Evolutionary conservation across 2,797 vertebrate species (phyloP).

Genomic region (Ctenopoma kingsleyae): DNA sequence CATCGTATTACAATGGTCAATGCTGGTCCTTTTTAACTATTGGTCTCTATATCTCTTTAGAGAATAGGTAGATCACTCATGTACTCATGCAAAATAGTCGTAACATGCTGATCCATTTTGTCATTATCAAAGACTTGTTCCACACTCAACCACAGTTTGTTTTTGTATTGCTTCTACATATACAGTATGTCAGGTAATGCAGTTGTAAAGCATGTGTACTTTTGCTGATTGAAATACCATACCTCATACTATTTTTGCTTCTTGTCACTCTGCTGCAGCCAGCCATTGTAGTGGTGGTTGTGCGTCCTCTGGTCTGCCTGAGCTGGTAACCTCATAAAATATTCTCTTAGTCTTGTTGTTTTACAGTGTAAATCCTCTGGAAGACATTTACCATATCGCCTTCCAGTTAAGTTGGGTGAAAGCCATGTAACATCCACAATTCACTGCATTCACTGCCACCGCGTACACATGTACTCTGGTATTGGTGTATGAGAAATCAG

Average conservation of each 20-base stretch:
- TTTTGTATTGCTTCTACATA: not conserved
- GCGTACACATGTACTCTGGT: not conserved
- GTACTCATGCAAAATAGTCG: too few relatives aligned
- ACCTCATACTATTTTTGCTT: not conserved
- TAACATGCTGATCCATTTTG: not conserved
- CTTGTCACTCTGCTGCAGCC: not conserved
- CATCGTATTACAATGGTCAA: too few relatives aligned
- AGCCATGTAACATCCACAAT: not conserved
- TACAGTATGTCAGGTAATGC: not conserved
- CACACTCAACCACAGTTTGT: not conserved
- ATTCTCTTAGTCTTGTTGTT: slow-evolving; percentile 5
- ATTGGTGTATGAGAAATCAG: slow-evolving; percentile 8
- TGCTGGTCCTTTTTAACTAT: too few relatives aligned
- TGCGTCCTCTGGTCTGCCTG: not conserved
- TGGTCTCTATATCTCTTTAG: too few relatives aligned
- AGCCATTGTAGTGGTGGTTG: not conserved
- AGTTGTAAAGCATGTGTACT: not conserved
- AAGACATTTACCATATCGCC: not conserved
- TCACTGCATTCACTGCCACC: not conserved
- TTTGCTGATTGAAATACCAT: not conserved
- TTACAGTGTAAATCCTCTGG: not conserved
- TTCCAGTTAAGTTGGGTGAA: not conserved
- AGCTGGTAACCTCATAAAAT: not conserved
- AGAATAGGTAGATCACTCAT: too few relatives aligned
- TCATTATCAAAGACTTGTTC: not conserved